Base-by-base conservation (phyloP, 2,113 vertebrate genomes). In the Indicator maculatus region DNA sequence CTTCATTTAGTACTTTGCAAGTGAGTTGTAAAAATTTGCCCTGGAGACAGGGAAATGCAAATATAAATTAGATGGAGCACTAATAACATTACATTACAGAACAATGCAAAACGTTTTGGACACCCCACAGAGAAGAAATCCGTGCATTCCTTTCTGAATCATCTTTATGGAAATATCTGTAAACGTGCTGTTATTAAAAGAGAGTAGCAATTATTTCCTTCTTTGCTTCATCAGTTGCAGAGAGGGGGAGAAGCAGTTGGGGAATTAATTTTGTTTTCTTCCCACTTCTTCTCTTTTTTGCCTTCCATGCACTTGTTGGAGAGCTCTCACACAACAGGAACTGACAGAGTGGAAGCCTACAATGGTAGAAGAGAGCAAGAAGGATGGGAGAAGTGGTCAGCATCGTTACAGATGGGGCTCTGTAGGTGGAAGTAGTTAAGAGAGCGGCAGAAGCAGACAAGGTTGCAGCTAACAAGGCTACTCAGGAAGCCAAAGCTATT, bases 91-190 rank as follows among this genome's bases (percentile, higher is more conserved):
- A 97, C 88, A 97, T 97, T 97, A 98, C 97, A 96, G 97, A 98
- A 98, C 96, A 97, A 98, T 95, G 96, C 94, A 93, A 97, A 96
- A 93, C 66, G 18, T 95, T 98, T 97, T 95, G 97, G 96, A 92
- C 96, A 95, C 92, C 98, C 98, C 81, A 70, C 92, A 91, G 97
- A 98, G 97, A 97, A 97, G 95, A 93, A 96, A 97, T 97, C 96
- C 97, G 94, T 67, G 41, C 84, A 95, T 94, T 97, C 94, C 95
- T 96, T 96, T 98, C 96, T 24, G 83, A 97, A 98, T 97, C 95
- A 97, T 98, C 96, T 98, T 97, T 97, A 98, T 98, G 97, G 96
- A 98, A 98, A 97, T 98, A 97, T 97, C 96, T 97, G 88, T 97
- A 98, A 97, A 97, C 92, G 81, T 97, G 94, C 87, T 65, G 78